These are phyloP conservation scores for Pangasianodon gigas DNA, from an alignment of 2,113 vertebrate species.

Conservation along the genomic window DNA sequence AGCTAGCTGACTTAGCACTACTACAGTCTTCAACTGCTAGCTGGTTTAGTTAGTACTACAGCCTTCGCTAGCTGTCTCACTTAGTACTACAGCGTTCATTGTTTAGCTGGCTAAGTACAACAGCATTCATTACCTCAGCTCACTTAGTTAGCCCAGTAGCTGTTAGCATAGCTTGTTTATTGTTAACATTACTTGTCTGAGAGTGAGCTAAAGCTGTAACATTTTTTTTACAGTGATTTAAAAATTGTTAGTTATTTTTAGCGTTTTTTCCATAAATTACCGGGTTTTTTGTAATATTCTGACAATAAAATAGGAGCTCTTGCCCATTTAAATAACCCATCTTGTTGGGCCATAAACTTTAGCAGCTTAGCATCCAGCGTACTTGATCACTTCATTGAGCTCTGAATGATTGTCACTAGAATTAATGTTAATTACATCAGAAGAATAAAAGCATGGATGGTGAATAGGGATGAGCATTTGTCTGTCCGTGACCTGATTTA, in stretches of 20 bases:
- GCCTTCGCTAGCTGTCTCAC: not conserved
- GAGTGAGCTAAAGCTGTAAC: not conserved
- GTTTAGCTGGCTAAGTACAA: not conserved
- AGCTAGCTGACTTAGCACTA: not conserved
- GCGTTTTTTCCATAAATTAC: not conserved
- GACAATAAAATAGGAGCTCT: not conserved
- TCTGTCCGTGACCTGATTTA: not conserved
- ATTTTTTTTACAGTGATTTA: not conserved
- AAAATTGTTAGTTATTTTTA: not conserved
- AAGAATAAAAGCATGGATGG: not conserved
- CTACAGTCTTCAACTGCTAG: not conserved
- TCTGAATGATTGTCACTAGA: not conserved
- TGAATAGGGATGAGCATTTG: not conserved
- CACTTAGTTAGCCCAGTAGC: not conserved
- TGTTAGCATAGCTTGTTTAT: not conserved
- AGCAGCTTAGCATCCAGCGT: not conserved
- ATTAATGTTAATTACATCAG: conserved; percentile 2
- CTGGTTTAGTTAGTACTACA: not conserved
- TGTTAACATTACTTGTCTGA: not conserved
- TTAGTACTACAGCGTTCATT: not conserved
- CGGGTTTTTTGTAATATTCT: not conserved
- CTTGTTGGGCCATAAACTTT: not conserved
- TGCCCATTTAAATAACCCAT: not conserved
- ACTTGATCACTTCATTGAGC: conserved; percentile 1
- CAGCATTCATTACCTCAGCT: not conserved